Base-by-base conservation (phyloP, 1,140 invertebrate genomes). In the Telenomus remus region DNA sequence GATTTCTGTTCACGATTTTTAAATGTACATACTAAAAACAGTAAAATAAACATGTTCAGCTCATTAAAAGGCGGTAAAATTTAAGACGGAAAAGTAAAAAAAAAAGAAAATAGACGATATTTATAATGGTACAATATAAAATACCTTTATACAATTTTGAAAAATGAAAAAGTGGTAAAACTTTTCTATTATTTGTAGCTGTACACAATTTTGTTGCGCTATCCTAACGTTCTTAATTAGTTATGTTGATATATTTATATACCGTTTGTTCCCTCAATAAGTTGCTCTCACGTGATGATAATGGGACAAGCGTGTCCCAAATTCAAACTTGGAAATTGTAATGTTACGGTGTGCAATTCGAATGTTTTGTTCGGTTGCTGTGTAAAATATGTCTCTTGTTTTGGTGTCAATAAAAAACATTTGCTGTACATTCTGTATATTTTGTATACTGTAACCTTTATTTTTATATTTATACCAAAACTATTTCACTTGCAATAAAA, bases 151-250 rank as follows among this genome's bases (percentile, higher is more conserved):
- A 33, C 42, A 13, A 63, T 47, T 63, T 63, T 46, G 33, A 49
- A 46, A 37, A 10, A 13, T 0, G 1, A 27, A 27, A 0, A 27
- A 49, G n/a, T 37, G n/a, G n/a, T 34, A 34, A 3, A 49, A 12
- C 13, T 44, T 60, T 34, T 53, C 55, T 33, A 2, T 42, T 53
- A 33, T 54, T 13, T 51, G 34, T 51, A 56, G 1, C 16, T 60
- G 65, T 69, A 69, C 56, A 69, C 56, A 35, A 69, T 55, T 61
- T 49, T 60, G 49, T 69, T 61, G 65, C 65, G 65, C 65, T 69
- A 61, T 55, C 50, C 56, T 56, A 46, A 37, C 56, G 44, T 53
- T 35, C 48, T 60, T 69, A n/a, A n/a, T n/a, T n/a, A 37, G 11
- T 53, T 53, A 47, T 47, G 5, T 69, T 55, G 12, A 13, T 14